These are phyloP conservation scores for Ennomos fuscantarius DNA, from an alignment of 2,888 invertebrate species.

Conservation along the genomic window DNA sequence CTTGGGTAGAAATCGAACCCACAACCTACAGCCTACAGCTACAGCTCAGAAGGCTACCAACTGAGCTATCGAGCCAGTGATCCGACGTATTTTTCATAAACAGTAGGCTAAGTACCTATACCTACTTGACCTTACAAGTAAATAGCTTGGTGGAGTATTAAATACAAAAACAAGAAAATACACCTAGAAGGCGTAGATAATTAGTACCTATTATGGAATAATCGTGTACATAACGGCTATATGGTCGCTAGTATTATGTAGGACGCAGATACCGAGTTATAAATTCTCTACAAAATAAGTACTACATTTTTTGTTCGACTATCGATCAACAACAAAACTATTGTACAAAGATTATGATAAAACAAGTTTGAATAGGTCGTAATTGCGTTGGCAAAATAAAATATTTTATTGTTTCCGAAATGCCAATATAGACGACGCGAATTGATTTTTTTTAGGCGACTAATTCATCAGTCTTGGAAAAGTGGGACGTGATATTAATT, in stretches of 20 bases:
- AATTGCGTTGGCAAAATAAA: conserved; percentile 48
- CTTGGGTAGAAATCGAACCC: too few species aligned
- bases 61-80: too few species aligned
- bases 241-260: conserved; percentile 18
- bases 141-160: conserved; percentile 3
- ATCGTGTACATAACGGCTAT: conserved; percentile 23
- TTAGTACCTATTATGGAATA: conserved; percentile 26
- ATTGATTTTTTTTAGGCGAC: conserved; percentile 36
- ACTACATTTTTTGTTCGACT: conserved; percentile 22
- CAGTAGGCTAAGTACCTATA: neutral
- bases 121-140: conserved; percentile 3
- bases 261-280: conserved; percentile 25
- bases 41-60: too few species aligned
- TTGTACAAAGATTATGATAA: conserved; percentile 23
- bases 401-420: conserved; percentile 37
- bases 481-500: conserved; percentile 35
- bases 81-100: neutral
- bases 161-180: conserved; percentile 13
- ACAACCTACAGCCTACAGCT: too few species aligned
- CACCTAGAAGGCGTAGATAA: conserved; percentile 19
- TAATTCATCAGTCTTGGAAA: conserved; percentile 27
- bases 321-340: conserved; percentile 29
- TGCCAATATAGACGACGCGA: conserved; percentile 31
- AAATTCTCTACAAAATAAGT: conserved; percentile 24
- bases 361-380: conserved; percentile 54